Evolutionary conservation across 2,888 invertebrate species (phyloP).

Genomic region (Sarcophaga variegata): DNA sequence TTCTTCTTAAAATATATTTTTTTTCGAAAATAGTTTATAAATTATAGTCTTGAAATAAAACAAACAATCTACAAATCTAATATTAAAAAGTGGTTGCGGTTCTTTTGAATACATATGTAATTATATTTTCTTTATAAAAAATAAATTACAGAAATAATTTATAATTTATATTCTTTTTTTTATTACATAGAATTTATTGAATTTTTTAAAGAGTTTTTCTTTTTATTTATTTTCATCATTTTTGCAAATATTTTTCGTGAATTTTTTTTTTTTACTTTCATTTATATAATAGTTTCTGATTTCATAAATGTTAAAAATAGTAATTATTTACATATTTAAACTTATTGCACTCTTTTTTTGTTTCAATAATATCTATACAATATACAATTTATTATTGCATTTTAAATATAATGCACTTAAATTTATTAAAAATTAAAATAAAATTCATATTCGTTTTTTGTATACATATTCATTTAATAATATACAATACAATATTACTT

Average conservation of each 20-base stretch:
- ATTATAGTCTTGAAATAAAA: constrained; percentile 35
- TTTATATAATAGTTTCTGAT: constrained; percentile 6
- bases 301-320: constrained; percentile 49
- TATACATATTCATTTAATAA: constrained; percentile 40
- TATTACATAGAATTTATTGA: constrained; percentile 60
- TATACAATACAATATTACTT: constrained; percentile 19
- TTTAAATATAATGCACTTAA: constrained; percentile 44
- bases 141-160: constrained; percentile 38
- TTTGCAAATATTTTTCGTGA: constrained; percentile 78
- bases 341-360: constrained; percentile 56
- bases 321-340: constrained; percentile 58
- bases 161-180: constrained; percentile 53
- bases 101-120: constrained; percentile 75
- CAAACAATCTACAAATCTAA: constrained; percentile 60
- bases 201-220: constrained; percentile 69
- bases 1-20: constrained; percentile 57
- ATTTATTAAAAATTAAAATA: not conserved
- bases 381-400: constrained; percentile 43
- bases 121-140: constrained; percentile 37
- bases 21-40: constrained; percentile 51
- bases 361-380: constrained; percentile 37
- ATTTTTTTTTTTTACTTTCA: constrained; percentile 72
- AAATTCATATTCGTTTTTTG: not conserved
- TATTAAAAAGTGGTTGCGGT: constrained; percentile 82
- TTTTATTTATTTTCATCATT: constrained; percentile 56